Evolutionary conservation across 2,888 invertebrate species (phyloP).

Genomic region (Thymelicus acteon): DNA sequence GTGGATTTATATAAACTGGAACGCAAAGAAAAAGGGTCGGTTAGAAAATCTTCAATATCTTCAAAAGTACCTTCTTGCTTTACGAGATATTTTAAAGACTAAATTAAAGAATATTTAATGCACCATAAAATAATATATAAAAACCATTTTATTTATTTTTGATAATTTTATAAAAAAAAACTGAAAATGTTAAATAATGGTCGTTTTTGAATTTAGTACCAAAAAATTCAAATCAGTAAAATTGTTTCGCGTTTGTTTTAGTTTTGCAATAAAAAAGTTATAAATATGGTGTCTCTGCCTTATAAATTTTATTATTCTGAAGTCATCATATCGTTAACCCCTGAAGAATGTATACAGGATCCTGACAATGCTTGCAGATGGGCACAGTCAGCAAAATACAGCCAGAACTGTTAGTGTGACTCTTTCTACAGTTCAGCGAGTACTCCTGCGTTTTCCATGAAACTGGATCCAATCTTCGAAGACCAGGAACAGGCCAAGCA

Average conservation of each 20-base stretch:
- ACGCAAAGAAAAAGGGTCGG: no score
- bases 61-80: background rate
- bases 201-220: background rate
- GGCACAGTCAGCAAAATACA: constrained; percentile 22
- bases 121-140: background rate
- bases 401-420: constrained; percentile 8
- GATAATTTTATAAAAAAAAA: background rate
- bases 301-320: background rate
- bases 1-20: no score
- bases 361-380: constrained; percentile 25
- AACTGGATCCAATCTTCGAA: constrained; percentile 19
- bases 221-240: background rate
- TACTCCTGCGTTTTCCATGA: constrained; percentile 27
- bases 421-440: constrained; percentile 18
- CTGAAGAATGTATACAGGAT: no score
- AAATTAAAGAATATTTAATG: background rate
- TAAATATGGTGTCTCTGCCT: background rate
- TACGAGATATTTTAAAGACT: background rate
- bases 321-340: constrained; percentile 4
- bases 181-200: background rate
- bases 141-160: background rate
- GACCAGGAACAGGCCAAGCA: constrained; percentile 17
- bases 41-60: no score
- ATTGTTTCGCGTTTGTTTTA: background rate
- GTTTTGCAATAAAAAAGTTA: no score